phyloP scores from a whole-genome alignment of 64 coral and sea anemone genomes.

The Catalaphyllia jardinei region DNA sequence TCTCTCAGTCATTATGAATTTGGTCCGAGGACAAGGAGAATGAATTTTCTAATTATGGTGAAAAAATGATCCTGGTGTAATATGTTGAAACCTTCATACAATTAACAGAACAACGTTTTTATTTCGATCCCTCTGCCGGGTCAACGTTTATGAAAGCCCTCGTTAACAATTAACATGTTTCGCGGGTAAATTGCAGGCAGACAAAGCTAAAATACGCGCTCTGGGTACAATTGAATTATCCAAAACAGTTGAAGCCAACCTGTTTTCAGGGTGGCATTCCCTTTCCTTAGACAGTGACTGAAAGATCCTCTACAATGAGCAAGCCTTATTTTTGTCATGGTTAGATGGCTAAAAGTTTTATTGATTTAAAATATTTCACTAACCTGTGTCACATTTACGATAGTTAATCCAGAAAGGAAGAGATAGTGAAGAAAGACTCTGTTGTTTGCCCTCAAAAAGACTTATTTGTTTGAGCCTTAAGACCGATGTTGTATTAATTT shows the following conservation, averaged over 20 bases:
- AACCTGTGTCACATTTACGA: neutral
- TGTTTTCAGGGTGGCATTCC: neutral
- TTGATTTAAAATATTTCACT: neutral
- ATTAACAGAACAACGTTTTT: constrained; percentile 23
- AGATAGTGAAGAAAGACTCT: neutral
- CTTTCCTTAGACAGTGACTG: neutral
- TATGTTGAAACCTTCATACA: constrained; percentile 27
- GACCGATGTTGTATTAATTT: constrained; percentile 10
- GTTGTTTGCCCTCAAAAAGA: neutral
- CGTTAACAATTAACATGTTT: constrained; percentile 3
- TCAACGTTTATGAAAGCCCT: neutral
- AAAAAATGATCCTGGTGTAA: constrained; percentile 2
- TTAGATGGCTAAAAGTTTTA: neutral
- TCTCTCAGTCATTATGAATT: neutral
- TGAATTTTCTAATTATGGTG: neutral
- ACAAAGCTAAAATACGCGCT: neutral
- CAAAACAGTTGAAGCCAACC: neutral
- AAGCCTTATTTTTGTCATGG: neutral
- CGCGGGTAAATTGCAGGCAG: neutral
- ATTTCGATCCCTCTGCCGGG: neutral
- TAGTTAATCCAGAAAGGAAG: neutral
- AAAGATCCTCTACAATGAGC: neutral
- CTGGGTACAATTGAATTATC: neutral
- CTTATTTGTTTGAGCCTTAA: neutral
- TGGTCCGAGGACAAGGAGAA: neutral